Conservation (phyloP, 2,797 vertebrate species). For the Fistularia commersonii region DNA sequence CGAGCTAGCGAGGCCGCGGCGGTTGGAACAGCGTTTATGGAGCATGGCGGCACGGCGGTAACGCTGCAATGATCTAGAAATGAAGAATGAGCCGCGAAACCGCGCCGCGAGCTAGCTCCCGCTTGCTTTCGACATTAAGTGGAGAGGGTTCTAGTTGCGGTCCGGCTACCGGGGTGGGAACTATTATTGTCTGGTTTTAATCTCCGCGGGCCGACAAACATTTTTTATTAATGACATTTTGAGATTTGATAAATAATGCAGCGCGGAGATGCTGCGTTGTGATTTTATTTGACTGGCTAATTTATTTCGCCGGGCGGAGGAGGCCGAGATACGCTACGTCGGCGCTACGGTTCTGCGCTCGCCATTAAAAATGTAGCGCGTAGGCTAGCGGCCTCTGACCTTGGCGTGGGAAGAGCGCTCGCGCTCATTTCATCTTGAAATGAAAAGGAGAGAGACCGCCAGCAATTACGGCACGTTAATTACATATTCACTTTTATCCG, state of each 20-base stretch:
- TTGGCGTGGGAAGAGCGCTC: constrained; percentile 82
- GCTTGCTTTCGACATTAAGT: constrained; percentile 38
- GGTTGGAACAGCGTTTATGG: constrained; percentile 35
- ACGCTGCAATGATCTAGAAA: constrained; percentile 25
- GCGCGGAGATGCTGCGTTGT: constrained; percentile 8
- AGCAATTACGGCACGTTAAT: constrained; percentile 91
- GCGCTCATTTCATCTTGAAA: constrained; percentile 88
- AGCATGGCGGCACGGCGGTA: constrained; percentile 21
- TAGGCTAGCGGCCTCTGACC: constrained; percentile 76
- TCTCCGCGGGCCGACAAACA: constrained; percentile 2
- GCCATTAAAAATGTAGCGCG: constrained; percentile 18
- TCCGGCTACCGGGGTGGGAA: constrained; percentile 46
- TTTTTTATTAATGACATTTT: constrained; percentile 23
- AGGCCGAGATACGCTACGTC: constrained; percentile 17
- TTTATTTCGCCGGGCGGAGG: constrained; percentile 15
- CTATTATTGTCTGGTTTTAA: constrained; percentile 20
- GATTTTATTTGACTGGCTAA: constrained; percentile 23
- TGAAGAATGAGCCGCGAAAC: constrained; percentile 39
- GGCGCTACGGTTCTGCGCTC: too few relatives aligned
- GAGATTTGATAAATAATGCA: constrained; percentile 46
- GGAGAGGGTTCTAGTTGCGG: constrained; percentile 34
- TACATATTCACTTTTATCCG: constrained; percentile 92
- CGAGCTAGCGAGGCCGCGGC: constrained; percentile 6
- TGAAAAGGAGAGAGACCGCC: constrained; percentile 85
- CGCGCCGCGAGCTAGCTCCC: constrained; percentile 35